Evolutionary conservation across 2,113 vertebrate species (phyloP).

Genomic region (Chloebia gouldiae): DNA sequence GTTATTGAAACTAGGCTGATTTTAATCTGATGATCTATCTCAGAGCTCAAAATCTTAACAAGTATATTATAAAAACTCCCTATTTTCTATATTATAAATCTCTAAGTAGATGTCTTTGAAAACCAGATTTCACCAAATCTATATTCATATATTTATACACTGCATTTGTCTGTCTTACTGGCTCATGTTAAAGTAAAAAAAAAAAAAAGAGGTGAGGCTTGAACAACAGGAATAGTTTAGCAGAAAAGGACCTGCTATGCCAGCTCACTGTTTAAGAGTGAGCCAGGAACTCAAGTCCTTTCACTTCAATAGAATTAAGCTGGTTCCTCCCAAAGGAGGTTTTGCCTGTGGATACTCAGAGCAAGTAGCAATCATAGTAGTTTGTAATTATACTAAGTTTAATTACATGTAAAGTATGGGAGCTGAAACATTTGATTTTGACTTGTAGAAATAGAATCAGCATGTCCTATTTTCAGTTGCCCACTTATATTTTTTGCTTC

Average conservation of each 20-base stretch:
- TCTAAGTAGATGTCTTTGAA: neutral
- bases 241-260: neutral
- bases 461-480: neutral
- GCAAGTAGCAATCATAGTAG: neutral
- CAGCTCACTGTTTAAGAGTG: neutral
- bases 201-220: neutral
- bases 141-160: neutral
- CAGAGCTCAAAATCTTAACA: neutral
- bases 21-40: neutral
- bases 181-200: neutral
- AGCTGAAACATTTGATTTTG: neutral
- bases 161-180: neutral
- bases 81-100: neutral
- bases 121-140: neutral
- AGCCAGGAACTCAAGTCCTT: neutral
- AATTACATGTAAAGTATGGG: neutral
- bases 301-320: neutral
- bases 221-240: neutral
- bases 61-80: neutral
- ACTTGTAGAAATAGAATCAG: constrained; percentile 23
- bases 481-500: neutral
- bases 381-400: neutral
- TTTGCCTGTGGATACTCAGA: neutral
- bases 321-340: neutral
- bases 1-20: neutral